Evolutionary conservation across 1,140 invertebrate genomes (phyloP).

Genomic region (Cardiocondyla obscurior): DNA sequence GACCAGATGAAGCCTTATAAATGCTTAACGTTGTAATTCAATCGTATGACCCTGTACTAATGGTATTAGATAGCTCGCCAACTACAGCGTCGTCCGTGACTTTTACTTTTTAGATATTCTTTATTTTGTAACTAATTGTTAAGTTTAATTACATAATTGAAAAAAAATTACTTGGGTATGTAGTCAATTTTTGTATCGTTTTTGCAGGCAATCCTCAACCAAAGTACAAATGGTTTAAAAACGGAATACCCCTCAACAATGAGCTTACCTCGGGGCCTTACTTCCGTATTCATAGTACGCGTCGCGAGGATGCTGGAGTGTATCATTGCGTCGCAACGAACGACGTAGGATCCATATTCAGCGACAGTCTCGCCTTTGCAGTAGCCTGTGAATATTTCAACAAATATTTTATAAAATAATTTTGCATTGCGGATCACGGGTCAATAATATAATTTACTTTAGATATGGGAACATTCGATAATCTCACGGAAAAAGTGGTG

Average conservation of each 20-base stretch:
- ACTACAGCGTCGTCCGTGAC: conserved; percentile 13
- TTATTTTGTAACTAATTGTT: not conserved
- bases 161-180: not conserved
- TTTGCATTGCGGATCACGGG: not conserved
- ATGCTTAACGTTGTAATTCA: conserved; percentile 73
- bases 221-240: conserved; percentile 95
- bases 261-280: conserved; percentile 90
- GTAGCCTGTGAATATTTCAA: conserved; percentile 92
- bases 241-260: conserved; percentile 89
- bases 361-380: conserved; percentile 92
- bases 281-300: conserved; percentile 92
- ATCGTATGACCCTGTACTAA: conserved; percentile 80
- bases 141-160: too few species aligned
- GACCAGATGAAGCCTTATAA: conserved; percentile 77
- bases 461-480: conserved; percentile 94
- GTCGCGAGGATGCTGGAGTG: conserved; percentile 91
- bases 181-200: not conserved
- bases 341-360: conserved; percentile 94
- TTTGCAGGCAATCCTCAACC: conserved; percentile 92
- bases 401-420: not conserved
- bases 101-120: not conserved
- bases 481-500: conserved; percentile 87
- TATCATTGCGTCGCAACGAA: conserved; percentile 96
- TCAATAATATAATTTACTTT: not conserved
- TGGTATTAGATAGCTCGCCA: conserved; percentile 74